These are phyloP conservation scores for Tetramorium alpestre DNA, from an alignment of 1,140 invertebrate genomes.

Conservation along the genomic window DNA sequence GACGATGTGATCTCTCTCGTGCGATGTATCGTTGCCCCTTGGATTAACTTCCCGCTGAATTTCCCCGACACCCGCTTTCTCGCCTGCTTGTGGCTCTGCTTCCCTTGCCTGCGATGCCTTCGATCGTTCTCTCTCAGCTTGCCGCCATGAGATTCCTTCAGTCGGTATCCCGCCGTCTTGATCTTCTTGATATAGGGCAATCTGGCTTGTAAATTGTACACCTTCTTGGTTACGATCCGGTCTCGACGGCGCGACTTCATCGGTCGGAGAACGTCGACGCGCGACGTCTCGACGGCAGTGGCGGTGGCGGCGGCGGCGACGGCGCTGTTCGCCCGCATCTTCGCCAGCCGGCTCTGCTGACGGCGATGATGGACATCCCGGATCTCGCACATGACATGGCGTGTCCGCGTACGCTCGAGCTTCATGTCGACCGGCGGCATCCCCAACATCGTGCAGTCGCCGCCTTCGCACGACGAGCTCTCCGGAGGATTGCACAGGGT, in stretches of 20 bases:
- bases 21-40: not conserved
- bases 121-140: not conserved
- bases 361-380: slow-evolving; percentile 29
- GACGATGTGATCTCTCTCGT: not conserved
- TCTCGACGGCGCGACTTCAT: not conserved
- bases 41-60: not conserved
- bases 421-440: not conserved
- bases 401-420: not conserved
- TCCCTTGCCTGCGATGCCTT: not conserved
- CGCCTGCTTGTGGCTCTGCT: not conserved
- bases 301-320: too few species aligned
- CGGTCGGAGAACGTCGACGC: not conserved
- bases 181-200: not conserved
- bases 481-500: not conserved
- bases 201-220: not conserved
- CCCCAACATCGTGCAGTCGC: not conserved
- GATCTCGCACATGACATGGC: slow-evolving; percentile 11
- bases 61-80: not conserved
- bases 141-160: not conserved
- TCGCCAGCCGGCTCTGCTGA: slow-evolving; percentile 11
- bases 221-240: slow-evolving; percentile 17
- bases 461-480: not conserved
- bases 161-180: not conserved
- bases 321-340: slow-evolving; percentile 26
- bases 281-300: not conserved